Conservation (phyloP, 2,113 vertebrate genomes). For the Oncorhynchus tshawytscha region DNA sequence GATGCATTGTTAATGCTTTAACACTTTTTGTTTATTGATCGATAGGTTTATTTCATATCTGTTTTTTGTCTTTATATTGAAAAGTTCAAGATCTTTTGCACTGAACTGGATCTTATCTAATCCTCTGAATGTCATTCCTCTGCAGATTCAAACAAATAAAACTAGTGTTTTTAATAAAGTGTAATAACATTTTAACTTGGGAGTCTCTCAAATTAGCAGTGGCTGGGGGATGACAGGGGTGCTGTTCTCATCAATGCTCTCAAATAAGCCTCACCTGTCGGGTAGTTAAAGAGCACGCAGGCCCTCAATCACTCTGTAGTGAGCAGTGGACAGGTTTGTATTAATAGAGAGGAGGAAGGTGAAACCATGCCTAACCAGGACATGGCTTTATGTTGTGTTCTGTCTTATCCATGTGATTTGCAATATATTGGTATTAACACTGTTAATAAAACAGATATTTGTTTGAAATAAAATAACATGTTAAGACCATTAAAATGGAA, state of each 20-base stretch:
- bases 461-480: neutral
- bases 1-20: too few relatives aligned
- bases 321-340: slow-evolving; percentile 45
- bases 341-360: slow-evolving; percentile 47
- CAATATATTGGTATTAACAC: neutral
- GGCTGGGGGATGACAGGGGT: slow-evolving; percentile 49
- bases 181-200: slow-evolving; percentile 64
- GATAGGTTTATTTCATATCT: neutral
- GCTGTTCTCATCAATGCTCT: slow-evolving; percentile 46
- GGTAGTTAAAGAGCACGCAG: slow-evolving; percentile 53
- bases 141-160: slow-evolving; percentile 39
- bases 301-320: slow-evolving; percentile 50
- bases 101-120: slow-evolving; percentile 54
- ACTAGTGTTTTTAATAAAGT: slow-evolving; percentile 52
- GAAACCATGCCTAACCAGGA: too few relatives aligned
- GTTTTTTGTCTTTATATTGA: neutral
- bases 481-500: neutral
- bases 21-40: too few relatives aligned
- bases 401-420: neutral
- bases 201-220: slow-evolving; percentile 61
- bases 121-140: slow-evolving; percentile 50
- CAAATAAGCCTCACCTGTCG: slow-evolving; percentile 68
- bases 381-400: neutral
- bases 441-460: neutral
- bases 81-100: slow-evolving; percentile 40